Evolutionary conservation across 2,888 invertebrate genomes (phyloP), one percentile per base, ranked within the genome.

Genomic region (Scaptodrosophila latifasciaeformis): DNA sequence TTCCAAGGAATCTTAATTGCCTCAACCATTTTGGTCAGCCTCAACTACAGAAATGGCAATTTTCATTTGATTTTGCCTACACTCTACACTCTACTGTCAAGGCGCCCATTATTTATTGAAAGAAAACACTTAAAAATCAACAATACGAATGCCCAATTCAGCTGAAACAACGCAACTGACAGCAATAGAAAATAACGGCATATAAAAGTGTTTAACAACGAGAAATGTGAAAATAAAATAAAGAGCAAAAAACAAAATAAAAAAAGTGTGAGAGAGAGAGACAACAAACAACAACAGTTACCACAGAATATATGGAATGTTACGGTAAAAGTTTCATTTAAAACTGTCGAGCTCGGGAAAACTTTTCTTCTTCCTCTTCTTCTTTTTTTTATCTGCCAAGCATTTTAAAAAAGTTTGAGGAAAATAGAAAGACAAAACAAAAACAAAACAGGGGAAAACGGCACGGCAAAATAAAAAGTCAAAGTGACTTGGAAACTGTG

Each of bases 271-370:
- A 19, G 7, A 40, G 12, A 24, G 21, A 10, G 18, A 6, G n/a
- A 40, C 9, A 2, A 40, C 40, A 19, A 18, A n/a, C 40, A 40
- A 40, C 19, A 31, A n/a, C 10, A 5, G 10, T 31, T 31, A n/a
- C n/a, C n/a, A n/a, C n/a, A 34, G 37, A 37, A 10, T 37, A 52
- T 54, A 35, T 46, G 42, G 51, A 40, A 52, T 45, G 34, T 63
- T 51, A 49, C 47, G 53, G 53, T 42, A 59, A 70, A 67, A 64
- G 56, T 69, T 72, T 57, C 42, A 54, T 55, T 70, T 58, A 54
- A 70, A 64, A 61, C 61, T 64, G 63, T 57, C 51, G 27, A 49
- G 60, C 47, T 47, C 10, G 17, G 37, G 17, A 37, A 58, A 66
- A 68, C 43, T 55, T 50, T 67, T 54, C 44, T 46, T 31, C 37